phyloP scores from a whole-genome alignment of 2,888 invertebrate genomes.

The Mongoloraphidia duomilia region DNA sequence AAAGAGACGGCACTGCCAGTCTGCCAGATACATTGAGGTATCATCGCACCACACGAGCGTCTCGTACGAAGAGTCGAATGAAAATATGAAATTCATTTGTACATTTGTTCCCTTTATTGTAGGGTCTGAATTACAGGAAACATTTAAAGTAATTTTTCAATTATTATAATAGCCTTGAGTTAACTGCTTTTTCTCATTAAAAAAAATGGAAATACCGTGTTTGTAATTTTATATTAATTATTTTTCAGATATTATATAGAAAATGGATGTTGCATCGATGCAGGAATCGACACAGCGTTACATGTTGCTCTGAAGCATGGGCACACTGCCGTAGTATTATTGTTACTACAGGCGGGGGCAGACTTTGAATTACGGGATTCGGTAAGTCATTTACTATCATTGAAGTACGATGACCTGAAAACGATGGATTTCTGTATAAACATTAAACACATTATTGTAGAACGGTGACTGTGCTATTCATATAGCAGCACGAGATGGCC shows the following conservation, averaged over 20 bases:
- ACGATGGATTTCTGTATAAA: too few species aligned
- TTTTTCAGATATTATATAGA: constrained; percentile 25
- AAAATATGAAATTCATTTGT: too few species aligned
- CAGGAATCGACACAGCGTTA: constrained; percentile 36
- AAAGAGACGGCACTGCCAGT: too few species aligned
- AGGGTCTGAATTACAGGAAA: too few species aligned
- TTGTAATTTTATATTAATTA: background rate
- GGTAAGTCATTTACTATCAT: constrained; percentile 24
- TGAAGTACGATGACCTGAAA: background rate
- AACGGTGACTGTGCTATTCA: constrained; percentile 45
- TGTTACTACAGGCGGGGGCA: constrained; percentile 44
- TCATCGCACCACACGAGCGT: too few species aligned
- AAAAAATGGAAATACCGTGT: background rate
- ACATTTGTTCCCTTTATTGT: too few species aligned
- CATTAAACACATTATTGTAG: constrained; percentile 21
- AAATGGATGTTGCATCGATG: constrained; percentile 26
- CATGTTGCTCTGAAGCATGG: constrained; percentile 43
- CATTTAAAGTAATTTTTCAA: too few species aligned
- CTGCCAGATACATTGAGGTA: too few species aligned
- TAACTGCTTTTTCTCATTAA: too few species aligned
- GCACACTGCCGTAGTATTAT: constrained; percentile 38
- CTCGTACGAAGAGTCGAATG: too few species aligned
- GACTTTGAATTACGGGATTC: constrained; percentile 37
- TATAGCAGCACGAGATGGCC: constrained; percentile 38
- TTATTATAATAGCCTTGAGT: too few species aligned